Evolutionary conservation across 2,888 invertebrate genomes (phyloP).

Genomic region (Beris morrisii): DNA sequence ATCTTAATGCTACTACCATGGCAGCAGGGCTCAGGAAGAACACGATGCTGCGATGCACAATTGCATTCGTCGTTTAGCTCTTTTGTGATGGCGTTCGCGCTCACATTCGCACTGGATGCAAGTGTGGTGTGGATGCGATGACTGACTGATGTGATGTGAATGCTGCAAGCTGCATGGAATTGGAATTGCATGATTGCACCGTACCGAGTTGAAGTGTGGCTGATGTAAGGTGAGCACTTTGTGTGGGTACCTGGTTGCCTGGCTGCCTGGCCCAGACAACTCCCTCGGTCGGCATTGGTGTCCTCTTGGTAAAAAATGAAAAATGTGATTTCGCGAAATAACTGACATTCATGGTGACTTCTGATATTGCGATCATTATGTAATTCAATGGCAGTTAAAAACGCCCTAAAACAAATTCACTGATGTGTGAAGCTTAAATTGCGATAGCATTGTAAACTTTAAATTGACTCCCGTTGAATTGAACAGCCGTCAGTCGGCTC

Average conservation of each 20-base stretch:
- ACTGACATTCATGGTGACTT: slow-evolving; percentile 34
- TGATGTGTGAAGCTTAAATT: slow-evolving; percentile 17
- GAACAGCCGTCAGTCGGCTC: no score
- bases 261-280: no score
- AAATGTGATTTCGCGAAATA: slow-evolving; percentile 34
- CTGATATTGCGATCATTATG: slow-evolving; percentile 34
- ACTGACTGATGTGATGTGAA: slow-evolving; percentile 8
- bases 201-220: no score
- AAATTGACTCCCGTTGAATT: not conserved
- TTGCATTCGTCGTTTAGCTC: slow-evolving; percentile 4
- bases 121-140: slow-evolving; percentile 11
- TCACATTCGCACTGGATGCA: not conserved
- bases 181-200: slow-evolving; percentile 19
- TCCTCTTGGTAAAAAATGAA: slow-evolving; percentile 34
- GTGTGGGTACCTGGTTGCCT: no score
- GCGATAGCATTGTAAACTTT: not conserved
- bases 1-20: no score
- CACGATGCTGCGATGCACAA: slow-evolving; percentile 18
- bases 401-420: slow-evolving; percentile 39
- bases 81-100: no score
- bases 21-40: slow-evolving; percentile 8
- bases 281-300: no score
- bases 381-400: slow-evolving; percentile 34
- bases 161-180: not conserved
- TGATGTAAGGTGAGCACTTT: no score